Evolutionary conservation across 2,113 vertebrate species (phyloP), one percentile per base, ranked within the genome.

Genomic region (Dasyornis broadbenti): DNA sequence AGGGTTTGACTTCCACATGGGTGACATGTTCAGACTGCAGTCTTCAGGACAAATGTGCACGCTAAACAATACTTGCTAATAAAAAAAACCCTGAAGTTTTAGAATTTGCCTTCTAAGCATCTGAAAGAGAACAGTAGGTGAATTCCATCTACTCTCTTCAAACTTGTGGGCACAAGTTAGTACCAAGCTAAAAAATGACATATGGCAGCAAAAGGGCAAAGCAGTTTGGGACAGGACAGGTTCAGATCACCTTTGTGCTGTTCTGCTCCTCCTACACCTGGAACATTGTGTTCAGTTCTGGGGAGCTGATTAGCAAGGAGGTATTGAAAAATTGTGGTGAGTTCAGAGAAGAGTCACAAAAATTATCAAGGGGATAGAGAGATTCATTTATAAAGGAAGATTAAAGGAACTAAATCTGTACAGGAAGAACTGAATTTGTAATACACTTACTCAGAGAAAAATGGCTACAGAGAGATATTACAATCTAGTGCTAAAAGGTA

Each of bases 321-420:
- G 60, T 94, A 75, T n/a, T 96, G 94, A 95, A 96, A 96, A 95
- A 96, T 83, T 71, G 77, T 75, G 45, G 60, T 23, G 49, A 92
- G 88, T 94, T 95, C 93, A 96, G 94, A 93, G 65, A 95, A 94
- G 65, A 97, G 93, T 89, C 95, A 94, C 93, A 96, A 90, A 93
- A 96, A 96, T 94, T 96, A 96, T 82, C 96, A 84, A 88, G 90
- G 60, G 92, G 72, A 86, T 90, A 60, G 49, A 71, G 69, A 91
- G 68, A 93, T 92, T 94, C 11, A 86, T 96, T 96, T 96, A 79
- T 90, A 93, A 95, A 47, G 94, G 77, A 92, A 95, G 94, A 96
- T 96, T 95, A 96, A 96, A 94, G 86, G 56, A 64, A 47, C 85
- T 94, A 95, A 94, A 93, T 92, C 90, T 88, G 87, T 75, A 86